Evolutionary conservation across 2,888 invertebrate species (phyloP), one percentile per base, ranked within the genome.

Genomic region (Caenorhabditis becei): DNA sequence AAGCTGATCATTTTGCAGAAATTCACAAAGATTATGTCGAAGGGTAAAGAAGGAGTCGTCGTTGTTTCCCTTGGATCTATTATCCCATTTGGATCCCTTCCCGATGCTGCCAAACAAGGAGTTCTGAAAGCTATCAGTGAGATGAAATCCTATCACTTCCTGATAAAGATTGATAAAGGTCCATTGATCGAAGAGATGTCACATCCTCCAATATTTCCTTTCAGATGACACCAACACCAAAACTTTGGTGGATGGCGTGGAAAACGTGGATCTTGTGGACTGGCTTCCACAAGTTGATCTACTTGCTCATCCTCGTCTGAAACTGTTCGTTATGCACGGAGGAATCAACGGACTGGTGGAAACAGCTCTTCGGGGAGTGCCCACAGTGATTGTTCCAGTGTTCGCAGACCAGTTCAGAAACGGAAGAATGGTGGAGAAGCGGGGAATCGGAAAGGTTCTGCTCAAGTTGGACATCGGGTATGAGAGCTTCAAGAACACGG

Each of bases 361-460:
- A 72, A 85, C 89, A 4, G 85, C 87, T 1, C 83, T 88, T 37
- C 85, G 83, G 10, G 88, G 83, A n/a, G 88, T 89, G 23, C 90
- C 90, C 0, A 79, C 88, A 10, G 80, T 91, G 11, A 83, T 86
- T 28, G 83, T 91, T 20, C 90, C 90, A 8, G 75, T 90, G 47
- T 90, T 90, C 65, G 90, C 89, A 18, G 90, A 90, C 74, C 90
- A 90, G 53, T 87, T 88, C 51, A 79, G 89, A 51, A 90, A 90
- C 54, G 89, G 87, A 51, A 70, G 90, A 63, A 82, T 84, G 75
- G 88, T 83, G n/a, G 90, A 90, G 74, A 88, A 79, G 53, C 61
- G 87, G 51, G 83, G 87, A 37, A 84, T 88, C 26, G 89, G 89
- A 49, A 84, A 85, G 70, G 88, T 86, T 16, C 63, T 85, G 16